Percentiles rank a stretch among this genome's conserved stretches.
Evolutionary conservation across 2,888 invertebrate genomes (phyloP).

Genomic region (Pogonocherus hispidulus): DNA sequence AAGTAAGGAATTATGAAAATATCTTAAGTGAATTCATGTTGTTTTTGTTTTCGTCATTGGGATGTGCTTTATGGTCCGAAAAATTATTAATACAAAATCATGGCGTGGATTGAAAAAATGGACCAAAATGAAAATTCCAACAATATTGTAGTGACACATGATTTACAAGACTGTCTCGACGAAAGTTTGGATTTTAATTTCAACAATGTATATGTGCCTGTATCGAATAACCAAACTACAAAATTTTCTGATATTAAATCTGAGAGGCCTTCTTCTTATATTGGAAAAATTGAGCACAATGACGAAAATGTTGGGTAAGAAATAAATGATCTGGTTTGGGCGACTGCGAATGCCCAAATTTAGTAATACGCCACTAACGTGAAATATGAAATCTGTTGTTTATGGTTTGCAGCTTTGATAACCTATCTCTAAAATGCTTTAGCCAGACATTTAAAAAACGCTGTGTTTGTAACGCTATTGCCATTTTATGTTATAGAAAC

Average conservation of each 20-base stretch:
- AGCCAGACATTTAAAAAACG: too few relatives aligned
- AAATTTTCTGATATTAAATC: slow-evolving; percentile 57
- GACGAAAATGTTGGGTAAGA: slow-evolving; percentile 71
- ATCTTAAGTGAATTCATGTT: slow-evolving; percentile 36
- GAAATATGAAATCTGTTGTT: slow-evolving; percentile 49
- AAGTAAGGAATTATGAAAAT: slow-evolving; percentile 32
- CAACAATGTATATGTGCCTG: slow-evolving; percentile 63
- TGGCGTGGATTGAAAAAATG: slow-evolving; percentile 57
- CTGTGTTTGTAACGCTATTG: neutral
- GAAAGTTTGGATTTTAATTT: slow-evolving; percentile 67
- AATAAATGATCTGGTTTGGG: slow-evolving; percentile 31
- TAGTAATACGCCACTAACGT: slow-evolving; percentile 50
- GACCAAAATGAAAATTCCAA: slow-evolving; percentile 55
- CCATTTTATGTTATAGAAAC: neutral
- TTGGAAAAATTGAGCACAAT: slow-evolving; percentile 65
- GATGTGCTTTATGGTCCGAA: slow-evolving; percentile 46
- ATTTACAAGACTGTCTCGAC: slow-evolving; percentile 71
- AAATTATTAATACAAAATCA: slow-evolving; percentile 37
- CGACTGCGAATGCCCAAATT: slow-evolving; percentile 56
- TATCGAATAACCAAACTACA: slow-evolving; percentile 32
- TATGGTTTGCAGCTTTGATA: slow-evolving; percentile 40
- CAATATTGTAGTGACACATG: slow-evolving; percentile 70
- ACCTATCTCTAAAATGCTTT: neutral
- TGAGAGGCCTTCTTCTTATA: slow-evolving; percentile 62
- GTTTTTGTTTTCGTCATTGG: slow-evolving; percentile 46